Conservation (phyloP, 2,113 vertebrate species). For the Malurus melanocephalus region DNA sequence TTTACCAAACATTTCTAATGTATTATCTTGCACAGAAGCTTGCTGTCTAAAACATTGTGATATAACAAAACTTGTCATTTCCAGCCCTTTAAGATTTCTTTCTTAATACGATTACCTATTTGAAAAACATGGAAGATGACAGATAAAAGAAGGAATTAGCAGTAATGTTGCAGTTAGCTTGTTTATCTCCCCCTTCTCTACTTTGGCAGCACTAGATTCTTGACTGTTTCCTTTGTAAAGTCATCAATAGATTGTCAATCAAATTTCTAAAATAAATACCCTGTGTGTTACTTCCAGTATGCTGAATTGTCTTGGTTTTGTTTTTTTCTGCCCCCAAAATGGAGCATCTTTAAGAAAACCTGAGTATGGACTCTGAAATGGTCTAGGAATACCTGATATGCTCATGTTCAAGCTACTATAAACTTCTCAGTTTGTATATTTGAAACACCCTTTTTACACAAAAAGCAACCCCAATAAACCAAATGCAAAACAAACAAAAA, state of each 20-base stretch:
- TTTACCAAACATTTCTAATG: neutral
- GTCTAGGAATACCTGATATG: neutral
- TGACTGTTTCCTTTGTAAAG: neutral
- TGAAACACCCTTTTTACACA: neutral
- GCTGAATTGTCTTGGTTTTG: neutral
- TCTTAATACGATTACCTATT: neutral
- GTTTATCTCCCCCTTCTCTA: fast-evolving
- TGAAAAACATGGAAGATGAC: neutral
- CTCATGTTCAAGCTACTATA: neutral
- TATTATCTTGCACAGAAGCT: neutral
- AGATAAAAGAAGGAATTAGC: neutral
- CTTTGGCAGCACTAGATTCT: neutral
- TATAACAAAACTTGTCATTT: neutral
- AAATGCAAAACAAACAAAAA: neutral
- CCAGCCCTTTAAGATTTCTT: neutral
- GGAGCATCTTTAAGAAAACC: neutral
- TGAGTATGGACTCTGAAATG: neutral
- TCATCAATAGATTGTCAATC: neutral
- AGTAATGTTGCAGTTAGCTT: neutral
- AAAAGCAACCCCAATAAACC: neutral
- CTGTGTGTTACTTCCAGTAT: neutral
- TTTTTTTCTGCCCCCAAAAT: fast-evolving
- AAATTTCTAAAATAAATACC: too few species aligned
- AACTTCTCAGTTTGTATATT: neutral
- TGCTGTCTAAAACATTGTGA: neutral